Percentiles rank a stretch among this genome's conserved stretches.
Conservation (phyloP, 2,888 invertebrate species). For the Drosophila neutralis region DNA sequence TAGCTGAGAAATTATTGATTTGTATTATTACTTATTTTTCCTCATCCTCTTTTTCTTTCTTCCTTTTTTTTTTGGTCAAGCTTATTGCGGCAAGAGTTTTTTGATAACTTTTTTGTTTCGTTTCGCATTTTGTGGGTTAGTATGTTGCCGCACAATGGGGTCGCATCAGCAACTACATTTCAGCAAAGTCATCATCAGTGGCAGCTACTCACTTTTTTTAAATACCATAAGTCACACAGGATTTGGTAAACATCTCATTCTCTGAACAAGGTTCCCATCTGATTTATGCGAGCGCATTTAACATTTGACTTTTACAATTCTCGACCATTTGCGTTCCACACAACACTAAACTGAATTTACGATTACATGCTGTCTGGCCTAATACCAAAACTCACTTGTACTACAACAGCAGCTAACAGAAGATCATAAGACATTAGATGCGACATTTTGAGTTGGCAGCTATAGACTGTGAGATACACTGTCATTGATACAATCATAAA, state of each 20-base stretch:
- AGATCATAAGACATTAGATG: constrained; percentile 25
- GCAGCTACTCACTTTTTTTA: constrained; percentile 3
- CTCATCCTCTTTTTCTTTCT: not conserved
- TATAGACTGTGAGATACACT: not conserved
- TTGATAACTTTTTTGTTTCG: not conserved
- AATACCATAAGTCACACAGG: constrained; percentile 7
- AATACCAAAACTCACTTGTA: constrained; percentile 43
- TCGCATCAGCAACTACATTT: constrained; percentile 33
- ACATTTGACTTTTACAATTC: constrained; percentile 40
- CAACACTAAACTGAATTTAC: constrained; percentile 33
- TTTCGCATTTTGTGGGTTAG: constrained; percentile 52
- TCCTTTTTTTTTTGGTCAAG: constrained; percentile 22
- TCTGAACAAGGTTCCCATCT: not conserved
- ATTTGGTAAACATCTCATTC: constrained; percentile 6
- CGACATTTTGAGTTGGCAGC: not conserved
- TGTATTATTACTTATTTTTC: constrained; percentile 11
- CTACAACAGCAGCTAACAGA: constrained; percentile 12
- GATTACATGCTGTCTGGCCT: constrained; percentile 29
- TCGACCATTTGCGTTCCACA: constrained; percentile 23
- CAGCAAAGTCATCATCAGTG: constrained; percentile 37
- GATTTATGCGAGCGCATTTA: constrained; percentile 48
- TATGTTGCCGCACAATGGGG: constrained; percentile 43
- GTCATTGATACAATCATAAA: not conserved
- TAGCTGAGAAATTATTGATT: constrained; percentile 74
- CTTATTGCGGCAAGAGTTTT: constrained; percentile 40